These are phyloP conservation scores for Dasypus novemcinctus DNA, from an alignment of 2,113 vertebrate genomes.

Conservation along the genomic window DNA sequence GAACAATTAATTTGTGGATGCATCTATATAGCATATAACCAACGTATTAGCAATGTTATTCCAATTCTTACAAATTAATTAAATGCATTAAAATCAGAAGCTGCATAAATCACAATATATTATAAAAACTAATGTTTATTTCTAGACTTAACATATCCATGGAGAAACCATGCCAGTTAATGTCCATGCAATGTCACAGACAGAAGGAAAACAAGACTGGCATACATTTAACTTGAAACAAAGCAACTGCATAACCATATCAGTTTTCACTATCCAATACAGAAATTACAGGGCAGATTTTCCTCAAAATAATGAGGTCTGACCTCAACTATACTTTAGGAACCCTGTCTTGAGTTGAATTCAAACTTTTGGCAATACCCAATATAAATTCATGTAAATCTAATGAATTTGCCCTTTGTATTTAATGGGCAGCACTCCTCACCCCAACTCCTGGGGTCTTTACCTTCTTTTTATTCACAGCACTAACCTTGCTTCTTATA, in stretches of 20 bases:
- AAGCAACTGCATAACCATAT: not conserved
- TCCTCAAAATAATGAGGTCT: not conserved
- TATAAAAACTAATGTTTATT: slow-evolving; percentile 74
- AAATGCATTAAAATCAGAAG: slow-evolving; percentile 68
- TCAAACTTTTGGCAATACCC: not conserved
- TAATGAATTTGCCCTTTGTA: not conserved
- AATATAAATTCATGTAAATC: not conserved
- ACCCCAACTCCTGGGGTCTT: not conserved
- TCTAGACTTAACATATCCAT: slow-evolving; percentile 70
- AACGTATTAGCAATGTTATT: slow-evolving; percentile 63
- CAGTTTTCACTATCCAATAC: not conserved
- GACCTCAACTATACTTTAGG: not conserved
- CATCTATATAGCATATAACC: not conserved
- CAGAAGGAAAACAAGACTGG: slow-evolving; percentile 37
- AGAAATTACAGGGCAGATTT: slow-evolving; percentile 11
- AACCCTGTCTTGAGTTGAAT: not conserved
- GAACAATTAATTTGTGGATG: slow-evolving; percentile 36
- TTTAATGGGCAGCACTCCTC: not conserved
- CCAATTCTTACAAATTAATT: slow-evolving; percentile 62
- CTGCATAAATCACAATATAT: slow-evolving; percentile 75
- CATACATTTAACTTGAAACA: slow-evolving; percentile 46
- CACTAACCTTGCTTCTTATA: not conserved
- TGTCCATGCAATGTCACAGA: slow-evolving; percentile 56
- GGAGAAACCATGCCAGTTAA: slow-evolving; percentile 55
- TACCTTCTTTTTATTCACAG: not conserved